A percentile compares a stretch with the other conserved stretches of the same genome.
phyloP scores from a whole-genome alignment of 2,888 invertebrate genomes.

The Spodoptera exigua region DNA sequence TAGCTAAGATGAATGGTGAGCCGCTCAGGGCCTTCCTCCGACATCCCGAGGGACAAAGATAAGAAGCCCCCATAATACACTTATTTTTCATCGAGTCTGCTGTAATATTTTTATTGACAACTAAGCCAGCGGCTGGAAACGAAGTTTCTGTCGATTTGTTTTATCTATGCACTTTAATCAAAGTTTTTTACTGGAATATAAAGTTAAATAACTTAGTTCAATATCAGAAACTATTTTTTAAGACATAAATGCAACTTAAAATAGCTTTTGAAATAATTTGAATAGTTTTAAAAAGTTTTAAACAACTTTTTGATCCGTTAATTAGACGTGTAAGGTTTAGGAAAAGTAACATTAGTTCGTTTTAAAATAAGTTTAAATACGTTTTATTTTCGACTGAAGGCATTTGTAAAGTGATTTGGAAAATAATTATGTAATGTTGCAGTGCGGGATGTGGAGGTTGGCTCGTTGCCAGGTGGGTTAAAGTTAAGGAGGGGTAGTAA shows the following conservation, averaged over 20 bases:
- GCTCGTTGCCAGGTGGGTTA: no score
- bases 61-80: constrained; percentile 43
- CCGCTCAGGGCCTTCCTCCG: constrained; percentile 13
- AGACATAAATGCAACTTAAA: not conserved
- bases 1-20: constrained; percentile 49
- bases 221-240: not conserved
- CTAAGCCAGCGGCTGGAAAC: constrained; percentile 6
- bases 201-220: not conserved
- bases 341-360: no score
- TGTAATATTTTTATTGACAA: constrained; percentile 44
- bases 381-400: no score
- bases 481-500: no score
- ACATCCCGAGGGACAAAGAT: constrained; percentile 40
- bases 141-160: not conserved
- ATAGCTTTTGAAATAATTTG: not conserved
- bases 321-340: no score
- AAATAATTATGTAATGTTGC: no score
- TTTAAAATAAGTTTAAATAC: no score
- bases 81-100: constrained; percentile 47
- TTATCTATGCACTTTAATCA: not conserved
- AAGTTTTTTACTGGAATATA: not conserved
- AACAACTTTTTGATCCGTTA: not conserved
- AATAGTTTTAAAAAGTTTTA: not conserved
- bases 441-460: no score
- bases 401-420: no score